Percentiles rank a stretch among this genome's conserved stretches.
phyloP scores from a whole-genome alignment of 2,888 invertebrate genomes.

The Aleiodes leptofemur region DNA sequence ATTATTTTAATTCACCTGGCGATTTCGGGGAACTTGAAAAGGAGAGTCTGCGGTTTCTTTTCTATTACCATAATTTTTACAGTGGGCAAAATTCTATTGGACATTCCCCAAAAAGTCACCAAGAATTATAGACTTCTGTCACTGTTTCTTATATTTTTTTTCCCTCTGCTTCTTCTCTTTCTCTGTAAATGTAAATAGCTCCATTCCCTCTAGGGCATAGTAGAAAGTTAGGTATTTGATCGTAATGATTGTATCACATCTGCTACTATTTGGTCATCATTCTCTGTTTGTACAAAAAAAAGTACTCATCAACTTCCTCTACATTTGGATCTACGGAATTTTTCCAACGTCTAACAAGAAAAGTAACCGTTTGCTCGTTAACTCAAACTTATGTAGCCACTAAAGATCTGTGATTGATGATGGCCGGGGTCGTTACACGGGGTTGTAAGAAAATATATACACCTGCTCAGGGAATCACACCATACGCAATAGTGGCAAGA shows the following conservation, averaged over 20 bases:
- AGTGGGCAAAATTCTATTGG: slow-evolving; percentile 46
- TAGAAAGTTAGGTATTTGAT: too few relatives aligned
- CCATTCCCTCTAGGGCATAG: slow-evolving; percentile 1
- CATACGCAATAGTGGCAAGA: not conserved
- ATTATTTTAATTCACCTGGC: slow-evolving; percentile 5
- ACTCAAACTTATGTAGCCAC: not conserved
- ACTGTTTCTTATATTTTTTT: not conserved
- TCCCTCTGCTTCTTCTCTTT: not conserved
- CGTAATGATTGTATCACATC: slow-evolving; percentile 19
- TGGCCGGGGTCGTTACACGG: slow-evolving; percentile 13
- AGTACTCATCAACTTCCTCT: not conserved
- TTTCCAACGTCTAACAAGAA: slow-evolving; percentile 19
- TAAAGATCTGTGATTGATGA: slow-evolving; percentile 34
- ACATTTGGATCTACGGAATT: slow-evolving; percentile 31
- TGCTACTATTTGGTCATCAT: slow-evolving; percentile 24
- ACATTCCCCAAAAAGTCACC: slow-evolving; percentile 47
- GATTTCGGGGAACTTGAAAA: not conserved
- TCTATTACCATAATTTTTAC: slow-evolving; percentile 55
- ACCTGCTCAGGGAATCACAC: slow-evolving; percentile 33
- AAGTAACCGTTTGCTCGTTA: slow-evolving; percentile 29
- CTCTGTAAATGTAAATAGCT: slow-evolving; percentile 18
- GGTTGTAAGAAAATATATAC: slow-evolving; percentile 30
- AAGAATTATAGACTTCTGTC: slow-evolving; percentile 51
- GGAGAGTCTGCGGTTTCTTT: slow-evolving; percentile 24
- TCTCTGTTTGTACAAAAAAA: not conserved